Conservation (phyloP, 53 echinoderm and acorn worm genomes). For the Stichopus horrens region DNA sequence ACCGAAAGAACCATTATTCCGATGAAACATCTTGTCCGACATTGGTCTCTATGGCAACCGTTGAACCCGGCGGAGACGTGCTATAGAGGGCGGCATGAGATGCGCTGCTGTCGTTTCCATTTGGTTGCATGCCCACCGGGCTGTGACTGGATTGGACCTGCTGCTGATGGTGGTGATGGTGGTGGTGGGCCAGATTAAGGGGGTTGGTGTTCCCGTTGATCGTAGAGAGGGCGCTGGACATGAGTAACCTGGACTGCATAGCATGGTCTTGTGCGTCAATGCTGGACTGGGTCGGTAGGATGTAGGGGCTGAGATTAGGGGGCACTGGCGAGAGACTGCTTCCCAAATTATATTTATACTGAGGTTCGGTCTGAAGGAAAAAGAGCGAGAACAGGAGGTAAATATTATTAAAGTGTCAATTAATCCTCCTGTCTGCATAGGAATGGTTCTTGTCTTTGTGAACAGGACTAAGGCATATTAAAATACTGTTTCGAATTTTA, state of each 20-base stretch:
- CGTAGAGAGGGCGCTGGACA: neutral
- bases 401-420: no score
- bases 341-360: slow-evolving; percentile 1
- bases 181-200: slow-evolving; percentile 39
- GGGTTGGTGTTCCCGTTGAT: slow-evolving; percentile 29
- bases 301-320: slow-evolving; percentile 14
- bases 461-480: no score
- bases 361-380: slow-evolving; percentile 16
- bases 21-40: slow-evolving; percentile 32
- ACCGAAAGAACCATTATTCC: neutral
- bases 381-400: neutral
- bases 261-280: neutral
- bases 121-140: slow-evolving; percentile 6
- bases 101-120: neutral
- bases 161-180: slow-evolving; percentile 15
- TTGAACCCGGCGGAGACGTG: neutral
- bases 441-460: no score
- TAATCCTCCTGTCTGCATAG: no score
- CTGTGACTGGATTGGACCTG: slow-evolving; percentile 15
- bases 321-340: slow-evolving; percentile 1
- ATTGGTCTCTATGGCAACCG: neutral
- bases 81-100: slow-evolving; percentile 21
- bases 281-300: neutral
- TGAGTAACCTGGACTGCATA: slow-evolving; percentile 29
- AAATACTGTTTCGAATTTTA: no score